Percentiles rank a stretch among this genome's conserved stretches.
phyloP scores from a whole-genome alignment of 2,888 invertebrate species.

The Trachelus troglodyta region DNA sequence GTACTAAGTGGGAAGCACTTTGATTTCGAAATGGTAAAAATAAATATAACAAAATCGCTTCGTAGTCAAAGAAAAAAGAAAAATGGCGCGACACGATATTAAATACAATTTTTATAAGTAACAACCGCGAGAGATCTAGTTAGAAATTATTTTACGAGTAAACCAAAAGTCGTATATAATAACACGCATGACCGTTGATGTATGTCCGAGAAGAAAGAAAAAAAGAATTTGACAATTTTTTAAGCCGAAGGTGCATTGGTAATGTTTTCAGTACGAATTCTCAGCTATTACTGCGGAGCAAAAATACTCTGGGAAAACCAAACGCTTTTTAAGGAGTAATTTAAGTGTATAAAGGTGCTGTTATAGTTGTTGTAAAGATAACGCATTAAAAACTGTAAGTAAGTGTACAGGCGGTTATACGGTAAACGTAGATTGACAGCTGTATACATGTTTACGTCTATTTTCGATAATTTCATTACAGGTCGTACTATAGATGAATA shows the following conservation, averaged over 20 bases:
- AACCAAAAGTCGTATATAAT: background rate
- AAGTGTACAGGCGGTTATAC: background rate
- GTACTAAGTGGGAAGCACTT: no score
- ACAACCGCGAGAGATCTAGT: background rate
- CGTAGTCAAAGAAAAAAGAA: background rate
- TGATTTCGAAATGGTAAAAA: background rate
- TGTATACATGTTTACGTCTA: background rate
- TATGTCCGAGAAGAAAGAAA: no score
- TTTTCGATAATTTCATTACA: background rate
- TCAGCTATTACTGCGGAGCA: constrained; percentile 38
- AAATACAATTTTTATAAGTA: background rate
- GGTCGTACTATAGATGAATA: background rate
- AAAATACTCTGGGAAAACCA: constrained; percentile 56
- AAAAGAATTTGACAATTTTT: background rate
- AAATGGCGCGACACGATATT: background rate
- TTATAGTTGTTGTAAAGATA: constrained; percentile 4
- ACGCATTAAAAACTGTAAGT: background rate
- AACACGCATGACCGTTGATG: background rate
- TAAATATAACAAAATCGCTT: background rate
- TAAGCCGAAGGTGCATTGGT: background rate
- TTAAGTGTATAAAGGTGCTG: constrained; percentile 24
- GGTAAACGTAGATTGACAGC: background rate
- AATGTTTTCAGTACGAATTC: constrained; percentile 27
- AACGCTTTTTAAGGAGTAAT: constrained; percentile 52
- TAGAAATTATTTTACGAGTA: background rate